A percentile compares a stretch with the other conserved stretches of the same genome.
Conservation (phyloP, 2,113 vertebrate species). For the Mugil cephalus region DNA sequence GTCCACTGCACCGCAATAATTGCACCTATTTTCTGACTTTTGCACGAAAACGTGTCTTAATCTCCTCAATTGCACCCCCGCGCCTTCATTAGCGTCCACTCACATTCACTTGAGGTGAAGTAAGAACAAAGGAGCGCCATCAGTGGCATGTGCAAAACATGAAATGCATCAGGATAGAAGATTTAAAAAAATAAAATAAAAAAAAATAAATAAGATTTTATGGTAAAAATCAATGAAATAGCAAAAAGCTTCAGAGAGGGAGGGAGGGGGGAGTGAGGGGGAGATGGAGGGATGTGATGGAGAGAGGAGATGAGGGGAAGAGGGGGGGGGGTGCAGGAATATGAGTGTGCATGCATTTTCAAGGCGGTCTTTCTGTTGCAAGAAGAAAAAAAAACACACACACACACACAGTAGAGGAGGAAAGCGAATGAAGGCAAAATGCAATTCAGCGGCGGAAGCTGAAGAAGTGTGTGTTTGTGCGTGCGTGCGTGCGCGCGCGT, state of each 20-base stretch:
- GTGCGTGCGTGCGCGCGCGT: too few relatives aligned
- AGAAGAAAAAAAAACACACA: conserved; percentile 51
- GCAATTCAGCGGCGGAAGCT: conserved; percentile 49
- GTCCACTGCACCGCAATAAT: conserved; percentile 23
- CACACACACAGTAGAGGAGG: conserved; percentile 71
- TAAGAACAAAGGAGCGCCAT: conserved; percentile 71
- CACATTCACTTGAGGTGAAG: conserved; percentile 58
- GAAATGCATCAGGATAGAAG: too few relatives aligned
- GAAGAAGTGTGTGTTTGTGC: too few relatives aligned
- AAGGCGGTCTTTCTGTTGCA: conserved; percentile 84
- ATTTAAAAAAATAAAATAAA: too few relatives aligned
- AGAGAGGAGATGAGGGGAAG: conserved; percentile 73
- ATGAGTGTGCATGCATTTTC: conserved; percentile 82
- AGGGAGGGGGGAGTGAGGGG: too few relatives aligned
- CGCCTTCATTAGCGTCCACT: conserved; percentile 63
- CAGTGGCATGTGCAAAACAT: conserved; percentile 7
- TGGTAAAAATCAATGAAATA: conserved; percentile 64
- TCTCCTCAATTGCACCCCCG: conserved; percentile 51
- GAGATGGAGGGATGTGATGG: conserved; percentile 78
- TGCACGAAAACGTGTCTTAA: too few relatives aligned
- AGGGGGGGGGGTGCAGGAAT: conserved; percentile 75
- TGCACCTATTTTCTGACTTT: conserved; percentile 18
- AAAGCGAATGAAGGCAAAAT: conserved; percentile 73
- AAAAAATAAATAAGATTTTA: conserved; percentile 27
- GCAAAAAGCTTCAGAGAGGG: conserved; percentile 69